Evolutionary conservation across 2,888 invertebrate species (phyloP).

Genomic region (Conistra vaccinii): DNA sequence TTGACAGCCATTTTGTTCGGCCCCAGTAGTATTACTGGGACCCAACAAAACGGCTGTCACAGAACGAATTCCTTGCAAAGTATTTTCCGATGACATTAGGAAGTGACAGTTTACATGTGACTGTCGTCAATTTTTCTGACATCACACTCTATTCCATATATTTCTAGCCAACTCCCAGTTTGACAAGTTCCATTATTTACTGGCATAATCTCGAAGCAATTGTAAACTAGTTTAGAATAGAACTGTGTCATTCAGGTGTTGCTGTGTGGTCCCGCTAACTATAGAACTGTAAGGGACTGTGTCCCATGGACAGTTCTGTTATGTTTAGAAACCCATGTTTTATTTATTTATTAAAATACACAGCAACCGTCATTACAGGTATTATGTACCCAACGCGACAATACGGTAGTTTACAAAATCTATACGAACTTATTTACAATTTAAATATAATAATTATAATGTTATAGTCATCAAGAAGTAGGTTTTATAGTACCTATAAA

Average conservation of each 20-base stretch:
- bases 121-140: background rate
- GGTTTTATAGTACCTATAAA: too few species aligned
- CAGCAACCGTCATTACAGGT: too few species aligned
- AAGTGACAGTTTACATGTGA: background rate
- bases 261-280: slow-evolving; percentile 45
- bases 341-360: background rate
- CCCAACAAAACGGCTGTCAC: background rate
- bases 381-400: too few species aligned
- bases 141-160: background rate
- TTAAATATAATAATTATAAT: too few species aligned
- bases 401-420: too few species aligned
- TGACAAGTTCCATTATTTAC: slow-evolving; percentile 32
- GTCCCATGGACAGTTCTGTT: background rate
- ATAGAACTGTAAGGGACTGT: slow-evolving; percentile 18
- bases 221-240: slow-evolving; percentile 40
- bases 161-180: background rate
- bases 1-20: background rate
- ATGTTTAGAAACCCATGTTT: background rate
- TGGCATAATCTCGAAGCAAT: slow-evolving; percentile 2
- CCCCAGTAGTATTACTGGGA: too few species aligned
- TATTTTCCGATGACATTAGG: background rate
- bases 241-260: slow-evolving; percentile 37
- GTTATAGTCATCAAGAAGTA: too few species aligned
- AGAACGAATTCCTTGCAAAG: background rate
- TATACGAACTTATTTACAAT: too few species aligned